Base-by-base conservation (phyloP, 2,113 vertebrate species). In the Acrocephalus arundinaceus region DNA sequence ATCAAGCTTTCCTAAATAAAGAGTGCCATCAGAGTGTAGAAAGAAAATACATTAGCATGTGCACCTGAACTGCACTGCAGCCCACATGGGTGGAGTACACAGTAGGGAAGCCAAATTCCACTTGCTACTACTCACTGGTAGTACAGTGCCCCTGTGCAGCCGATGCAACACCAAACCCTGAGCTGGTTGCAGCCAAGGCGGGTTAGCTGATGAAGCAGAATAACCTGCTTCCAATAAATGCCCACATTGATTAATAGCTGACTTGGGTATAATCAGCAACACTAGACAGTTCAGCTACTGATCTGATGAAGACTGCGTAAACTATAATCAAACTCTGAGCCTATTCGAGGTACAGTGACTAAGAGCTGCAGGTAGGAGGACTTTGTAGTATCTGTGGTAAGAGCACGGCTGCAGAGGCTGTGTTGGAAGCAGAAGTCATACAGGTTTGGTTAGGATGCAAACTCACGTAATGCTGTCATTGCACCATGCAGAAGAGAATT, bases 81-180 rank as follows among this genome's bases (percentile, higher is more conserved):
- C 28, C 16, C 79, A 8, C 24, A 2, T 1, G 2, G 17, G 31
- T 14, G 43, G 19, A 63, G 27, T 25, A 25, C 35, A 4, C 23
- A 22, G 27, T 8, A n/a, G 1, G 2, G 45, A 59, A 79, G 59
- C 25, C 25, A 43, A 33, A 10, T 33, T 8, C 13, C 61, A 11
- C 52, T 71, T 67, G 33, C 15, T 61, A 0, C 37, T 76, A 1
- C 33, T 88, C 46, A 4, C n/a, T 57, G 30, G 11, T 16, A 14
- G 21, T 24, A 25, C 27, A 24, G 20, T 82, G 49, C 30, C 30
- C 33, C 41, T 66, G 16, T 3, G 1, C 39, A 74, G 27, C 57
- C 41, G 1, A 0, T 13, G 24, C 7, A 23, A 22, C 28, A 37
- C 48, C 7, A 1, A 67, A 27, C 51, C 33, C 81, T 30, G 48